Evolutionary conservation across 2,888 invertebrate species (phyloP).

Genomic region (Rugalucina vietnamica): DNA sequence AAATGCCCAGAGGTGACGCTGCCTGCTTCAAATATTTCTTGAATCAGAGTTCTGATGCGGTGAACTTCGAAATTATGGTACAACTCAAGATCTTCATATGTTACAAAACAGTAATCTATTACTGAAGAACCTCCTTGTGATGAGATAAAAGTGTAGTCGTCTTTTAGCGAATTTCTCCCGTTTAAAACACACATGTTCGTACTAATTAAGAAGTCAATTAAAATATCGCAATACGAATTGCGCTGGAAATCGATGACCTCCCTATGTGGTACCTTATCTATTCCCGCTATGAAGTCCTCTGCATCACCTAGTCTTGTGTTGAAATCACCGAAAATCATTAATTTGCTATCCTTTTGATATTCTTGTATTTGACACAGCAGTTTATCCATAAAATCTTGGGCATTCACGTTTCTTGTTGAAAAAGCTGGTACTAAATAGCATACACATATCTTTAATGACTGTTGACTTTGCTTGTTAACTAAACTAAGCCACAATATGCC

Average conservation of each 20-base stretch:
- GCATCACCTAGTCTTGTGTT: not conserved
- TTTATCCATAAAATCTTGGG: not conserved
- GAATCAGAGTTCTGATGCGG: not conserved
- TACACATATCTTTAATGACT: not conserved
- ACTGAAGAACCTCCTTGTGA: not conserved
- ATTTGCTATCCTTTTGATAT: not conserved
- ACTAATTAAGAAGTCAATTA: not conserved
- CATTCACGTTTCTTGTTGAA: not conserved
- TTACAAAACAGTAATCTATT: not conserved
- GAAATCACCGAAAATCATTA: not conserved
- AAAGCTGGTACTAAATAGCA: not conserved
- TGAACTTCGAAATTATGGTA: not conserved
- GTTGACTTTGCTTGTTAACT: not conserved
- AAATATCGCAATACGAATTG: not conserved
- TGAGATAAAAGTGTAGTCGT: not conserved
- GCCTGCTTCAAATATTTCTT: not conserved
- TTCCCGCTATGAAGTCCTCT: not conserved
- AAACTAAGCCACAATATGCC: not conserved
- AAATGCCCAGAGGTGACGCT: not conserved
- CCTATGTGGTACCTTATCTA: not conserved
- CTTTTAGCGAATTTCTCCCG: not conserved
- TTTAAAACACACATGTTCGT: not conserved
- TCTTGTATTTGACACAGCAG: not conserved
- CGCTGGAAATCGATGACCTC: not conserved
- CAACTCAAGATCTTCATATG: not conserved